A percentile compares a stretch with the other conserved stretches of the same genome.
phyloP scores from a whole-genome alignment of 2,888 invertebrate genomes.

The Lasioglossum calceatum region DNA sequence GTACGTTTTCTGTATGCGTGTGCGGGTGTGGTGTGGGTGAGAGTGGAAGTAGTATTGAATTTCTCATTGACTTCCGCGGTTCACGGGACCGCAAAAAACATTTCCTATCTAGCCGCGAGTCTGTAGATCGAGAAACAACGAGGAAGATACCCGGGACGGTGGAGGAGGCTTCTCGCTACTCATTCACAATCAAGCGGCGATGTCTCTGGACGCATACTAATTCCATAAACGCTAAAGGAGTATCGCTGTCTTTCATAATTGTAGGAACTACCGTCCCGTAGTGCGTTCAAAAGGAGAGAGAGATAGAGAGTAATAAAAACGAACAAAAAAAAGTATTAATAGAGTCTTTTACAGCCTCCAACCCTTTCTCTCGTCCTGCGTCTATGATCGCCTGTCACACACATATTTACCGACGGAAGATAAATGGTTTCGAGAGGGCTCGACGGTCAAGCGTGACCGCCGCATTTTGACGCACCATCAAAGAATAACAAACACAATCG shows the following conservation, averaged over 20 bases:
- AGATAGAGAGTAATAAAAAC: constrained; percentile 11
- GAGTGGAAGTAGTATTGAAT: constrained; percentile 61
- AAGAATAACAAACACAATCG: constrained; percentile 51
- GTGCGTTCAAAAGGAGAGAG: constrained; percentile 37
- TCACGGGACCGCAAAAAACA: constrained; percentile 47
- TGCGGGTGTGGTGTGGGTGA: neutral
- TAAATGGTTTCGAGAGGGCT: constrained; percentile 30
- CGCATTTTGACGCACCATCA: constrained; percentile 26
- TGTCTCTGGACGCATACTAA: constrained; percentile 63
- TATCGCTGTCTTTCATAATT: constrained; percentile 69
- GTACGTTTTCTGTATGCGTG: neutral
- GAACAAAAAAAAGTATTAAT: constrained; percentile 50
- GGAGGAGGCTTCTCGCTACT: constrained; percentile 67
- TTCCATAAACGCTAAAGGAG: constrained; percentile 72
- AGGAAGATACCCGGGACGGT: constrained; percentile 67
- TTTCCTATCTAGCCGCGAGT: constrained; percentile 59
- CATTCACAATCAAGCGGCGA: constrained; percentile 64
- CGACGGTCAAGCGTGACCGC: constrained; percentile 22
- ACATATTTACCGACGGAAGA: constrained; percentile 42
- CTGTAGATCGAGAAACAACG: constrained; percentile 64
- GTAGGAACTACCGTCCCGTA: constrained; percentile 67
- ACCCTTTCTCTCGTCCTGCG: constrained; percentile 19
- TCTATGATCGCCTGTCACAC: constrained; percentile 25
- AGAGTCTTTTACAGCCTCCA: constrained; percentile 46
- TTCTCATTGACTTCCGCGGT: constrained; percentile 59